phyloP scores from a whole-genome alignment of 2,113 vertebrate species.

The Shinisaurus crocodilurus region DNA sequence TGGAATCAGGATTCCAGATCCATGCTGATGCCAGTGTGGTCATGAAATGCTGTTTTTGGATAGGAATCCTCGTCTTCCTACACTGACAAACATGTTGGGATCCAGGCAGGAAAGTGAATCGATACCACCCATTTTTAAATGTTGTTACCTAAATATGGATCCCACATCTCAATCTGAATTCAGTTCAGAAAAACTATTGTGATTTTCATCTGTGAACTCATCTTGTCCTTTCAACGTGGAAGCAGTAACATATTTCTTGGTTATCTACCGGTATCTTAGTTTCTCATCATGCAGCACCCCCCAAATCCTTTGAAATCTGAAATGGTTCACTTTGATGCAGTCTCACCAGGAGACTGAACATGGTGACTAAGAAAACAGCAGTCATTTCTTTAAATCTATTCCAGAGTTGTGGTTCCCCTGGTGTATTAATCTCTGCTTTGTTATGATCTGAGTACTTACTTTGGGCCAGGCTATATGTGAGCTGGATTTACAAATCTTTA shows the following conservation, averaged over 20 bases:
- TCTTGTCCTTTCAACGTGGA: constrained; percentile 63
- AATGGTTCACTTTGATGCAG: constrained; percentile 65
- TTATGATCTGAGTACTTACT: constrained; percentile 64
- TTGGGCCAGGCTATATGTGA: constrained; percentile 51
- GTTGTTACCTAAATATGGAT: not conserved
- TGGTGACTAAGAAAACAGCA: constrained; percentile 68
- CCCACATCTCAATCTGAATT: no score
- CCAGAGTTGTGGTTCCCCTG: constrained; percentile 66
- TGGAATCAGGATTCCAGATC: not conserved
- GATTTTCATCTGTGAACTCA: constrained; percentile 31
- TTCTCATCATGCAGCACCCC: constrained; percentile 61
- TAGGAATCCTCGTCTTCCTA: not conserved
- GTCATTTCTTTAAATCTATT: constrained; percentile 67
- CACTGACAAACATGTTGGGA: not conserved
- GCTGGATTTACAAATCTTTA: constrained; percentile 54
- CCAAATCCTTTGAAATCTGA: constrained; percentile 53
- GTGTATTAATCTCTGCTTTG: constrained; percentile 57
- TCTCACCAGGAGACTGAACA: constrained; percentile 69
- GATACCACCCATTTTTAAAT: not conserved
- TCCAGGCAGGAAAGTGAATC: constrained; percentile 39
- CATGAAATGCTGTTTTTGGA: constrained; percentile 13
- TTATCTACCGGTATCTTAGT: constrained; percentile 62
- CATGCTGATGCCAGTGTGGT: not conserved
- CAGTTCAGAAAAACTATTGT: not conserved
- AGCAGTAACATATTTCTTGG: constrained; percentile 28